These are phyloP conservation scores for Beris chalybata DNA, from an alignment of 2,888 invertebrate species.

Conservation along the genomic window DNA sequence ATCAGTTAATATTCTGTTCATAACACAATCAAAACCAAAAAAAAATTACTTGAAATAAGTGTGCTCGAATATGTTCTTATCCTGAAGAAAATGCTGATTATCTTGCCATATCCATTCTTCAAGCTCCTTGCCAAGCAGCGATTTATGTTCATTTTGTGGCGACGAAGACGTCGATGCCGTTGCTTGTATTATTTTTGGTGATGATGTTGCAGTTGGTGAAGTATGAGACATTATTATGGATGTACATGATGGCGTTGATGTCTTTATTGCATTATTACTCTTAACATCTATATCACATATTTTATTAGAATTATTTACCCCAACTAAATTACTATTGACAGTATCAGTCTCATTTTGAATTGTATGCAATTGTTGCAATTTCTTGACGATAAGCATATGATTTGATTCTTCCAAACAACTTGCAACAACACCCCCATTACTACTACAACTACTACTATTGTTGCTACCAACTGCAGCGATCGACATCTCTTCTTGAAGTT, in stretches of 20 bases:
- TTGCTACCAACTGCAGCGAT: neutral
- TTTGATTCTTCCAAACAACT: neutral
- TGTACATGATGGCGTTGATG: slow-evolving; percentile 15
- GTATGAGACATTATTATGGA: neutral
- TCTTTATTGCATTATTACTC: slow-evolving; percentile 38
- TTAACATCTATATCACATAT: slow-evolving; percentile 53
- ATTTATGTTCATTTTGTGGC: slow-evolving; percentile 40
- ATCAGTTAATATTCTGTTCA: neutral
- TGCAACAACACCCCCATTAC: neutral
- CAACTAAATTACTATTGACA: slow-evolving; percentile 34
- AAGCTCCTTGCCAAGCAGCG: slow-evolving; percentile 63
- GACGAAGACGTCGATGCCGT: neutral
- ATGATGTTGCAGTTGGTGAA: slow-evolving; percentile 18
- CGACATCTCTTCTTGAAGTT: slow-evolving; percentile 14
- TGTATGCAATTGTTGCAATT: slow-evolving; percentile 22
- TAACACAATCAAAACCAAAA: neutral
- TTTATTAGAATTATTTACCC: slow-evolving; percentile 42
- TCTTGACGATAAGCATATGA: slow-evolving; percentile 20
- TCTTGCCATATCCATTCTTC: slow-evolving; percentile 98
- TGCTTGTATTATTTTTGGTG: neutral
- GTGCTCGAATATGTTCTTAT: slow-evolving; percentile 95
- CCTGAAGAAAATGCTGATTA: slow-evolving; percentile 92
- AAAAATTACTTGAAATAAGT: slow-evolving; percentile 84
- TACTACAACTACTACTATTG: slow-evolving; percentile 11
- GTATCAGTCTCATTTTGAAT: slow-evolving; percentile 40